These are phyloP conservation scores for Takifugu flavidus DNA, from an alignment of 2,113 vertebrate species.

Conservation along the genomic window DNA sequence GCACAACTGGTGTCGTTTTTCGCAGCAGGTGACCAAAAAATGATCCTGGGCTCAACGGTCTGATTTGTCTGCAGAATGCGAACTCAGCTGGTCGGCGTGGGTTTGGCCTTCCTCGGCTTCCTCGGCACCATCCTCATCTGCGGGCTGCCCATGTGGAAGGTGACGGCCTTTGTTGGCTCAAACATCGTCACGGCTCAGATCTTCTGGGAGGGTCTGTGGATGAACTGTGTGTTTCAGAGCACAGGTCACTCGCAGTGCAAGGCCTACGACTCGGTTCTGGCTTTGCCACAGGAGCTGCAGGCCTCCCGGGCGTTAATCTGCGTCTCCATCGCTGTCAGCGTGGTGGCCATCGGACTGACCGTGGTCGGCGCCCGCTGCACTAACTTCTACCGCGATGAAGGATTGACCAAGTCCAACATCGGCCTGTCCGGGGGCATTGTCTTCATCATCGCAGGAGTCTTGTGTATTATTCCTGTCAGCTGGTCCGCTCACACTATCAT, in stretches of 20 bases:
- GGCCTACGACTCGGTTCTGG: slow-evolving; percentile 77
- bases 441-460: slow-evolving; percentile 74
- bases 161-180: slow-evolving; percentile 83
- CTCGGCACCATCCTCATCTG: slow-evolving; percentile 83
- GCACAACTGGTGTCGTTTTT: slow-evolving; percentile 14
- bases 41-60: neutral
- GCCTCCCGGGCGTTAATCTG: slow-evolving; percentile 72
- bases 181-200: slow-evolving; percentile 87
- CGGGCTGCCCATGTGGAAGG: slow-evolving; percentile 87
- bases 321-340: slow-evolving; percentile 67
- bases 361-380: slow-evolving; percentile 71
- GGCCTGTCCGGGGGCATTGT: slow-evolving; percentile 63
- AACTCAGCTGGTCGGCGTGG: slow-evolving; percentile 79
- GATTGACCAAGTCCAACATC: slow-evolving; percentile 58
- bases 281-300: slow-evolving; percentile 75
- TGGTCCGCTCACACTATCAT: slow-evolving; percentile 82
- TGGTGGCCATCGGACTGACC: slow-evolving; percentile 67
- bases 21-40: slow-evolving; percentile 9
- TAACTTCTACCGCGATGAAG: slow-evolving; percentile 65
- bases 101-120: slow-evolving; percentile 82
- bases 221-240: slow-evolving; percentile 80
- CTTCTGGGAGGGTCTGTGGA: slow-evolving; percentile 85
- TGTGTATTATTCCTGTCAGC: slow-evolving; percentile 81
- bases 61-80: slow-evolving; percentile 48
- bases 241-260: slow-evolving; percentile 82